Conservation (phyloP, 2,797 vertebrate species). For the Huso huso region DNA sequence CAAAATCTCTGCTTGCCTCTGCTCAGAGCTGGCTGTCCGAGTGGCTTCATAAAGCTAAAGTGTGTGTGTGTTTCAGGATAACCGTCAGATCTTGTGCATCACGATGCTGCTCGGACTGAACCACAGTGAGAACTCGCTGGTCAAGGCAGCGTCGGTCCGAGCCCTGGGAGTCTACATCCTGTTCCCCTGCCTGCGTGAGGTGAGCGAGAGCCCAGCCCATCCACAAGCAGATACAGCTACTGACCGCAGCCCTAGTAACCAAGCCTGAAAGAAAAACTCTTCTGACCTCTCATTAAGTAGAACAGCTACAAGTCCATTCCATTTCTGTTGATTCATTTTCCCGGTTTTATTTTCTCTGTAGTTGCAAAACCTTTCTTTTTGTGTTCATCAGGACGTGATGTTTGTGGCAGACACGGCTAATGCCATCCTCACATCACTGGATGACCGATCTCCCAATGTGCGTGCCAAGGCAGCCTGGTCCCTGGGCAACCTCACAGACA, state of each 20-base stretch:
- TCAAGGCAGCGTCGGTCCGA: conserved; percentile 82
- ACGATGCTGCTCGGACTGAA: conserved; percentile 87
- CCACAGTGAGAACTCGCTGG: conserved; percentile 82
- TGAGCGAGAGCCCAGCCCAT: conserved; percentile 26
- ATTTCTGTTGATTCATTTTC: neutral
- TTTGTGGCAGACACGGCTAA: conserved; percentile 94
- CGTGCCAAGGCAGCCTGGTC: conserved; percentile 95
- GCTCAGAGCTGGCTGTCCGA: no score
- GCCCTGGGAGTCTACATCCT: conserved; percentile 88
- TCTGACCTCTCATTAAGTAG: neutral
- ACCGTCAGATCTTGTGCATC: conserved; percentile 87
- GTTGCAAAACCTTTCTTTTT: no score
- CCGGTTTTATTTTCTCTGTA: conserved; percentile 5
- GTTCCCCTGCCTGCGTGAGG: conserved; percentile 89
- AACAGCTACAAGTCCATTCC: neutral
- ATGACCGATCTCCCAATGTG: conserved; percentile 81
- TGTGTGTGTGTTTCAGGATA: conserved; percentile 53
- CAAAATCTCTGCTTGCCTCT: no score
- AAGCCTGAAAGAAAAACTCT: neutral
- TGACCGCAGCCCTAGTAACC: neutral
- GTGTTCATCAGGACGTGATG: conserved; percentile 78
- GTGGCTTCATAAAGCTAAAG: neutral
- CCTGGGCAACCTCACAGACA: conserved; percentile 90
- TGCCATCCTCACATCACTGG: conserved; percentile 77
- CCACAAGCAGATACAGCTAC: conserved; percentile 11